Percentiles rank a stretch among this genome's conserved stretches.
These are phyloP conservation scores for Cacatua alba DNA, from an alignment of 2,113 vertebrate species.

Conservation along the genomic window DNA sequence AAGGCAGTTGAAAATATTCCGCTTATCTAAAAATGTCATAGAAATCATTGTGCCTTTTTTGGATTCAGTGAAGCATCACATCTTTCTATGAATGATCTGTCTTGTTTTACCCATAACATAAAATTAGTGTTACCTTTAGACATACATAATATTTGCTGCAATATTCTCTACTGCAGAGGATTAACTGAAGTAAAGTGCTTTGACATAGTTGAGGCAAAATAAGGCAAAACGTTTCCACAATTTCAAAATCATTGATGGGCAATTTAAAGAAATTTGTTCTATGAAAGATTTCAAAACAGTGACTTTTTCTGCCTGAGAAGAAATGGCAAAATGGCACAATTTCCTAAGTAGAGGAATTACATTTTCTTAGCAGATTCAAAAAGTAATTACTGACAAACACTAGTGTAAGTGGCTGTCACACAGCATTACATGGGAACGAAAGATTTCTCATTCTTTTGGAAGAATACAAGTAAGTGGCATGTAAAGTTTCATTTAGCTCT, in stretches of 20 bases:
- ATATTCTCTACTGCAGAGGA: not conserved
- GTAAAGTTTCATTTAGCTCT: not conserved
- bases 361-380: not conserved
- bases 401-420: fast-evolving
- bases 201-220: not conserved
- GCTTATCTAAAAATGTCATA: not conserved
- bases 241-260: not conserved
- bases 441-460: not conserved
- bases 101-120: not conserved
- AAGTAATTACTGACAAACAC: not conserved
- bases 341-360: not conserved
- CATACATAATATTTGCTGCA: not conserved
- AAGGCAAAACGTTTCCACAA: not conserved
- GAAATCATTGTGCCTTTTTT: not conserved
- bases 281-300: not conserved
- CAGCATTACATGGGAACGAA: not conserved
- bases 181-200: not conserved
- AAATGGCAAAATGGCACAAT: not conserved
- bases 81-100: not conserved
- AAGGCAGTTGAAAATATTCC: not conserved
- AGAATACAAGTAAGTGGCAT: not conserved
- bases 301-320: not conserved
- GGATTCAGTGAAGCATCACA: not conserved
- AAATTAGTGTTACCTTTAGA: not conserved
- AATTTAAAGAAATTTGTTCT: not conserved